These are phyloP conservation scores for Scomber japonicus DNA, from an alignment of 2,113 vertebrate genomes.

Conservation along the genomic window DNA sequence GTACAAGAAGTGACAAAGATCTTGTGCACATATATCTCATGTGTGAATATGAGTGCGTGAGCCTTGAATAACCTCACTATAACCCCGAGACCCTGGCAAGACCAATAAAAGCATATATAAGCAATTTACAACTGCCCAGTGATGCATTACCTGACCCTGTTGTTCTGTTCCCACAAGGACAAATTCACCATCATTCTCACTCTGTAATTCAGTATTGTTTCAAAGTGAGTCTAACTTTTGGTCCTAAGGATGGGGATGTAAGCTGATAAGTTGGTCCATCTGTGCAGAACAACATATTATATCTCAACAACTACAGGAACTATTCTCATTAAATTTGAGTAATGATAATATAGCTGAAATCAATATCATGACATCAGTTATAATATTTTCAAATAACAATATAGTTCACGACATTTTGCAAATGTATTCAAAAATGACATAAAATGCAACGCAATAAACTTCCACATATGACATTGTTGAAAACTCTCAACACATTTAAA, in stretches of 20 bases:
- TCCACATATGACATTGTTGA: too few species aligned
- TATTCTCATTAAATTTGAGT: not conserved
- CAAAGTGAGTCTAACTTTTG: not conserved
- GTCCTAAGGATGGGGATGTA: not conserved
- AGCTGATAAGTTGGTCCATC: not conserved
- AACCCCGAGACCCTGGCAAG: conserved; percentile 68
- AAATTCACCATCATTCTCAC: conserved; percentile 14
- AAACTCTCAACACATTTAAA: too few species aligned
- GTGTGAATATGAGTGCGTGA: conserved; percentile 54
- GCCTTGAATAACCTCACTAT: conserved; percentile 62
- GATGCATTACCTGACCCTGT: conserved; percentile 51
- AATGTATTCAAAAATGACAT: too few species aligned
- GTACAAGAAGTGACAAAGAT: conserved; percentile 26
- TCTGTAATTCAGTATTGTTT: conserved; percentile 10
- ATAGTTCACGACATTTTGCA: too few species aligned
- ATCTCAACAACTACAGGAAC: not conserved
- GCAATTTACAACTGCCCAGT: conserved; percentile 73
- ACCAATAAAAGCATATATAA: conserved; percentile 71
- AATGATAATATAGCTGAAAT: not conserved
- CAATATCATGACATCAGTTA: not conserved
- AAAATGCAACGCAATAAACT: too few species aligned
- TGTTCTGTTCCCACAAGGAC: conserved; percentile 50
- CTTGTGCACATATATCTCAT: conserved; percentile 29
- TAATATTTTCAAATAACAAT: not conserved
- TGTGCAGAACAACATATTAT: not conserved